Evolutionary conservation across 2,113 vertebrate genomes (phyloP), one percentile per base, ranked within the genome.

Genomic region (Otocyon megalotis): DNA sequence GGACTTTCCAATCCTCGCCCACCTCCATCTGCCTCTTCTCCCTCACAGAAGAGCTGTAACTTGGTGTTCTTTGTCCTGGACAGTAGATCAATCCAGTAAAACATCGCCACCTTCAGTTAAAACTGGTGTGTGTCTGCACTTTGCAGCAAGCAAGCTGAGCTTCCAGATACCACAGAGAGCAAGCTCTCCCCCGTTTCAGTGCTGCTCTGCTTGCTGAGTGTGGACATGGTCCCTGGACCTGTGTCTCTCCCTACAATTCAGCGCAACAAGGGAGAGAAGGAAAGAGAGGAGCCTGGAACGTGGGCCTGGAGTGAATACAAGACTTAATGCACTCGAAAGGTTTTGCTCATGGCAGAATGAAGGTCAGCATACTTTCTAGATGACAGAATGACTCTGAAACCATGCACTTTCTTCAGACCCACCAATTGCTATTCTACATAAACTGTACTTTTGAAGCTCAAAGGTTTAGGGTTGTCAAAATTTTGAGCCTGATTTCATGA

Each of bases 101-200:
- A 97, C 87, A 96, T 56, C 65, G 58, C 95, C 97, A 97, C 93
- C 97, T 97, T 93, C 97, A 97, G 96, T 94, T 84, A 76, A 8
- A 81, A 93, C 28, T 63, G 35, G 8, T 35, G 2, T 71, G 48
- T 72, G n/a, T 71, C 50, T 77, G 43, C 60, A 3, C 1, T 32
- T 43, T 30, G 20, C 60, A n/a, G 48, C 43, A 74, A 60, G 53
- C 28, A 35, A 35, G 6, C 30, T 0, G 32, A 32, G 65, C 30
- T 83, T 22, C 17, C 71, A 74, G 67, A 62, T 79, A 77, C 30
- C 28, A 54, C 22, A 16, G 74, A 48, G 77, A 77, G 67, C 69
- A 32, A 24, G 16, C n/a, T n/a, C 43, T 37, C 35, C 11, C 12
- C 48, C 35, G 13, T 28, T 74, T 71, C 50, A 16, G 4, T 3